phyloP scores from a whole-genome alignment of 2,113 vertebrate genomes.

The Elgaria multicarinata region DNA sequence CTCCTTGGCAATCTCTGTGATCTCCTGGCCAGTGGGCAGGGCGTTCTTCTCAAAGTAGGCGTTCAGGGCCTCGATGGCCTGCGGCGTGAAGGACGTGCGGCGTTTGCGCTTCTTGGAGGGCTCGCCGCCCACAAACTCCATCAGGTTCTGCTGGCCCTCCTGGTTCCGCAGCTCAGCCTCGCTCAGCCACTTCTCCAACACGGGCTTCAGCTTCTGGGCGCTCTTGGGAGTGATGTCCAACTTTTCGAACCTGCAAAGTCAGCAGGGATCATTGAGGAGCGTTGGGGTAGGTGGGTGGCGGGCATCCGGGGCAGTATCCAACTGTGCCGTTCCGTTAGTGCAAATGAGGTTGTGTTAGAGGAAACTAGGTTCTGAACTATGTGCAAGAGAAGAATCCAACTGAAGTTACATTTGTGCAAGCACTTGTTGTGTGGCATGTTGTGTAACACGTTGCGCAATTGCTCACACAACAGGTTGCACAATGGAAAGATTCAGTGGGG shows the following conservation, averaged over 20 bases:
- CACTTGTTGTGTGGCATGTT: too few species aligned
- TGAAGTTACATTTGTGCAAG: too few species aligned
- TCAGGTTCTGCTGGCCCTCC: conserved; percentile 95
- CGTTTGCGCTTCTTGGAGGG: conserved; percentile 96
- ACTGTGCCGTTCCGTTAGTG: too few species aligned
- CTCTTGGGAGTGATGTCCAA: conserved; percentile 98
- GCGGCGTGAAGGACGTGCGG: conserved; percentile 94
- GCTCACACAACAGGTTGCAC: too few species aligned
- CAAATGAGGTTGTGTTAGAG: too few species aligned
- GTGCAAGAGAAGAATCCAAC: too few species aligned
- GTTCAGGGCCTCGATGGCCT: conserved; percentile 95
- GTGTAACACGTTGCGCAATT: too few species aligned
- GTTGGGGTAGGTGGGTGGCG: too few species aligned
- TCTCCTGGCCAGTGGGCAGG: conserved; percentile 94
- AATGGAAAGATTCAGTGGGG: too few species aligned
- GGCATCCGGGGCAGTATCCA: too few species aligned
- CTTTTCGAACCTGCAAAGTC: conserved; percentile 89
- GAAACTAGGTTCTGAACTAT: too few species aligned
- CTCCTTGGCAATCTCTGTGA: conserved; percentile 96
- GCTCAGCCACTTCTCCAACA: conserved; percentile 95
- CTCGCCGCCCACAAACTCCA: conserved; percentile 96
- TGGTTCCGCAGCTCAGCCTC: conserved; percentile 96
- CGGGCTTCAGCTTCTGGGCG: conserved; percentile 96
- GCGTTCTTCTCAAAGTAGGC: conserved; percentile 97
- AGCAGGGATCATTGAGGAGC: not conserved